Evolutionary conservation across 2,888 invertebrate genomes (phyloP), one percentile per base, ranked within the genome.

Genomic region (Hypomecis punctinalis): DNA sequence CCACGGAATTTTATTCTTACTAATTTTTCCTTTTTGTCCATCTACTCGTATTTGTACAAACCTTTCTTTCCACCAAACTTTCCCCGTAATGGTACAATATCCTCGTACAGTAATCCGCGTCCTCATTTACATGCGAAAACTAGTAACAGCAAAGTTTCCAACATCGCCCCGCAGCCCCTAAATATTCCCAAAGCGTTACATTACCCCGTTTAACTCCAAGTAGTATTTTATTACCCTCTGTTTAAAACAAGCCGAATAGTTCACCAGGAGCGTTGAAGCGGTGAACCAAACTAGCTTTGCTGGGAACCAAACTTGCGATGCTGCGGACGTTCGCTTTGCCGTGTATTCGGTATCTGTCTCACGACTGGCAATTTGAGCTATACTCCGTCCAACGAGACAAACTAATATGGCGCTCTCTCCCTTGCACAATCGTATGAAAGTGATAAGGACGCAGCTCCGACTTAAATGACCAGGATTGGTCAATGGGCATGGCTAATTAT

Each of bases 201-300:
- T 54, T 61, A 54, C 55, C 53, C 43, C 45, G 46, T 52, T 56
- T 40, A 61, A 11, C 51, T 51, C 45, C 42, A 43, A 52, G 39
- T 57, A 57, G 57, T 47, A 57, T 63, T 63, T 63, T 63, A 63
- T 48, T 58, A 53, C 52, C 51, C 11, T 48, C 39, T 54, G 62
- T 58, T 63, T 63, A 53, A 58, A 58, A 63, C 57, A 53, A 63
- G 57, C 46, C 51, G 57, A 56, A 63, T 58, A 63, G 63, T 63
- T 63, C 35, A 40, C 40, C 7, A 23, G 23, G 3, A 35, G 37
- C 33, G 23, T 23, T 4, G 45, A 10, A 47, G 35, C 43, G 53
- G 53, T 5, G 53, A 54, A 35, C 51, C 51, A 36, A 48, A n/a
- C 37, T 23, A 47, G 43, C 43, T 37, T 35, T 43, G 40, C 48